phyloP scores from a whole-genome alignment of 1,140 invertebrate genomes.

The Pogonus chalceus region DNA sequence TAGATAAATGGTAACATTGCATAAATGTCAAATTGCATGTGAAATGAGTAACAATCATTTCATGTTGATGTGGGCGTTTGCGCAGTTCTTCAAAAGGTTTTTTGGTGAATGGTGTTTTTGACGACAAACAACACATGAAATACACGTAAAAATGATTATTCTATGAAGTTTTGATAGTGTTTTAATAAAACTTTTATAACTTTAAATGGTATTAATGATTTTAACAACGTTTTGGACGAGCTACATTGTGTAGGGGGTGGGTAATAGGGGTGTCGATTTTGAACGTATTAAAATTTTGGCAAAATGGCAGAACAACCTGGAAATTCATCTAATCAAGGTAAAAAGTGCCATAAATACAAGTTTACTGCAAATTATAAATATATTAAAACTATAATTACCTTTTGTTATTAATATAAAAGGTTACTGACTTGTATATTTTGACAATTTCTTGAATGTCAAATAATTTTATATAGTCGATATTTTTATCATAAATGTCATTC shows the following conservation, averaged over 20 bases:
- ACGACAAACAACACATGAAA: neutral
- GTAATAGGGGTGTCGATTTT: neutral
- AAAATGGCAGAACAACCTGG: constrained; percentile 28
- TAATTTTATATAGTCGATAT: neutral
- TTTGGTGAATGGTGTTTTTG: constrained; percentile 9
- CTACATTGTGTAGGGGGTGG: neutral
- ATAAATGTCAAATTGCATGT: too few relatives aligned
- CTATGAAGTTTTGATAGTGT: too few relatives aligned
- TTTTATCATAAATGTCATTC: neutral
- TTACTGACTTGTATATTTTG: too few relatives aligned
- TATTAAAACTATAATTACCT: too few relatives aligned
- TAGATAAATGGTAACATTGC: too few relatives aligned
- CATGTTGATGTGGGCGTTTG: neutral
- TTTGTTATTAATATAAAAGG: too few relatives aligned
- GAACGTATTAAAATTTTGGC: neutral
- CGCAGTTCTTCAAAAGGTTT: constrained; percentile 10
- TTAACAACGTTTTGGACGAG: neutral
- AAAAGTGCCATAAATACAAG: too few relatives aligned
- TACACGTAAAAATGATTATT: neutral
- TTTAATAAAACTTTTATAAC: too few relatives aligned
- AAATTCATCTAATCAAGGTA: constrained; percentile 24
- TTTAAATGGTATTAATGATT: neutral
- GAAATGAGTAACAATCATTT: too few relatives aligned
- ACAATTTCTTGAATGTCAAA: too few relatives aligned
- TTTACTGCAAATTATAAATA: too few relatives aligned